phyloP scores from a whole-genome alignment of 2,888 invertebrate species.

The Dynastes hyllus region DNA sequence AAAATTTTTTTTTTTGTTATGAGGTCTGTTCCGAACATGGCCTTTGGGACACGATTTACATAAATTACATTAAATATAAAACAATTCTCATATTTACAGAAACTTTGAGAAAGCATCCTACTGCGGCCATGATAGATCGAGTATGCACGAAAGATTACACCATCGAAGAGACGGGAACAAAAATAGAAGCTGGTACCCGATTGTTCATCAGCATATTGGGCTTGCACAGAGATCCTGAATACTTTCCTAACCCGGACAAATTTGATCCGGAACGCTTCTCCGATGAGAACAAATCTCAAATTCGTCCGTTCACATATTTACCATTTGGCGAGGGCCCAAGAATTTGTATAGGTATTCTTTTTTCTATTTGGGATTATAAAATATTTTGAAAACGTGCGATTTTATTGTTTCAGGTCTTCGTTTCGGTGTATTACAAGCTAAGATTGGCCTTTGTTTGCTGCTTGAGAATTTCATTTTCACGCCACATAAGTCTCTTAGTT shows the following conservation, averaged over 20 bases:
- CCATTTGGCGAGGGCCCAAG: constrained; percentile 48
- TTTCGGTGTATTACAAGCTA: constrained; percentile 43
- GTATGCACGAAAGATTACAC: constrained; percentile 57
- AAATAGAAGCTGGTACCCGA: constrained; percentile 59
- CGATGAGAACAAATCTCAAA: constrained; percentile 24
- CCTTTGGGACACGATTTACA: too few relatives aligned
- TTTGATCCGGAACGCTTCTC: constrained; percentile 41
- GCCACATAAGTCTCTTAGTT: constrained; percentile 18
- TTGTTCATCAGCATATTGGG: constrained; percentile 57
- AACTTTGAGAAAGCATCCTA: constrained; percentile 65
- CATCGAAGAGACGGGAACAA: constrained; percentile 52
- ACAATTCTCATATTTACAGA: constrained; percentile 57
- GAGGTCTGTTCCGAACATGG: too few relatives aligned
- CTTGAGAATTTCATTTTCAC: constrained; percentile 34
- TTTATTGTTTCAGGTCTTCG: constrained; percentile 31
- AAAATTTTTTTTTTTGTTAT: neutral
- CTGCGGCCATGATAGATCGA: constrained; percentile 57
- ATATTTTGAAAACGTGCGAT: too few relatives aligned
- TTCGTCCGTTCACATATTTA: constrained; percentile 28
- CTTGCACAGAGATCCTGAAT: constrained; percentile 52
- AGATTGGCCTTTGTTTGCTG: constrained; percentile 34
- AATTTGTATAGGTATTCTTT: constrained; percentile 33
- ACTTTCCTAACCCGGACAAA: constrained; percentile 23
- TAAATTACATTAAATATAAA: too few relatives aligned
- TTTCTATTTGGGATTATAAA: neutral